Evolutionary conservation across 2,888 invertebrate genomes (phyloP).

Genomic region (Rhyacophila evoluta): DNA sequence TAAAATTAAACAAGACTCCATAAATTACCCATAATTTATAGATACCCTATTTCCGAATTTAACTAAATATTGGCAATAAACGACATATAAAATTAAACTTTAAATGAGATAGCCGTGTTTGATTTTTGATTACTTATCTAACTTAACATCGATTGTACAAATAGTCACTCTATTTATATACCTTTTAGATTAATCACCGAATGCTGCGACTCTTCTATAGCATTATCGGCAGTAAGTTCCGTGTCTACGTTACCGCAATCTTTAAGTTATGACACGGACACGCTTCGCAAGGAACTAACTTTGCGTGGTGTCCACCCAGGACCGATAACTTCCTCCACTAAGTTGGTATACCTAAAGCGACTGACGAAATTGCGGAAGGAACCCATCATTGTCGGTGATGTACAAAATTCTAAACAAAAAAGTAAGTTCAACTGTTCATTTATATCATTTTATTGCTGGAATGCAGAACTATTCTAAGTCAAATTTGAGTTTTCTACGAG

Average conservation of each 20-base stretch:
- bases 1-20: no score
- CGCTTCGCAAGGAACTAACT: slow-evolving; percentile 74
- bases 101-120: no score
- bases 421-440: slow-evolving; percentile 35
- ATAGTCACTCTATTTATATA: no score
- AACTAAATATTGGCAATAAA: no score
- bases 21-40: no score
- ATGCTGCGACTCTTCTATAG: neutral
- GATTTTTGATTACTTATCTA: no score
- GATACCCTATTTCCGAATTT: no score
- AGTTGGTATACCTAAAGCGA: slow-evolving; percentile 81
- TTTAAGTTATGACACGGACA: slow-evolving; percentile 76
- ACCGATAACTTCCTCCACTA: slow-evolving; percentile 83
- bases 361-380: slow-evolving; percentile 72
- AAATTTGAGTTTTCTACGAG: no score
- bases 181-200: neutral
- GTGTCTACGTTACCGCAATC: slow-evolving; percentile 72
- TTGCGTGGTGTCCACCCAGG: slow-evolving; percentile 80
- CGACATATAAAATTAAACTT: no score
- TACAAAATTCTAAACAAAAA: slow-evolving; percentile 4
- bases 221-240: slow-evolving; percentile 60
- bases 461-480: neutral
- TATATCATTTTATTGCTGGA: neutral
- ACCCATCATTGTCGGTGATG: slow-evolving; percentile 56
- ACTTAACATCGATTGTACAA: no score